Evolutionary conservation across 2,113 vertebrate genomes (phyloP).

Genomic region (Cololabis saira): DNA sequence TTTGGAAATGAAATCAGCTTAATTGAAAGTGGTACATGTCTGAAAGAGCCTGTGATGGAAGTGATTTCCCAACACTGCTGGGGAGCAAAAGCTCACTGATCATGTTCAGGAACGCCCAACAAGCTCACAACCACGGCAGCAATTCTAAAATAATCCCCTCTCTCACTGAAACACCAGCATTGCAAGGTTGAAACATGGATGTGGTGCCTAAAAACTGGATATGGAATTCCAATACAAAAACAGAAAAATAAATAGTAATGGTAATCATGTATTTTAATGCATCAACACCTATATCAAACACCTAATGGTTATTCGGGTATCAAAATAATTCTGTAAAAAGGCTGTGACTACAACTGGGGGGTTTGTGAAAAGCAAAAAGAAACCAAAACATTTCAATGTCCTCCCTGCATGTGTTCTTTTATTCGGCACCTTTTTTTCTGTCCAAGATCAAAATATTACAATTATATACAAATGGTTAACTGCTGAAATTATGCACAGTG

Average conservation of each 20-base stretch:
- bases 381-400: not conserved
- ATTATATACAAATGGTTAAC: constrained; percentile 5
- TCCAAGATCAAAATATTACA: not conserved
- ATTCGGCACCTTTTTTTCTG: not conserved
- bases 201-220: not conserved
- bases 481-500: constrained; percentile 37
- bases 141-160: constrained; percentile 5
- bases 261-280: not conserved
- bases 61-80: not conserved
- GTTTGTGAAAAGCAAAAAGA: not conserved
- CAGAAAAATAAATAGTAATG: no score
- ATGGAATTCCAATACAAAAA: not conserved
- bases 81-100: not conserved
- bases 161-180: not conserved
- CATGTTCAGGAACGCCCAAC: constrained; percentile 7
- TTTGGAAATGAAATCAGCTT: not conserved
- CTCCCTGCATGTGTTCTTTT: not conserved
- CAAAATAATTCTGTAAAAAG: no score
- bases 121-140: constrained; percentile 2
- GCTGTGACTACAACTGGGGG: constrained; percentile 3
- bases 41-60: not conserved
- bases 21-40: not conserved
- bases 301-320: not conserved
- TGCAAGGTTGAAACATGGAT: not conserved
- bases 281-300: not conserved